Evolutionary conservation across 2,797 vertebrate genomes (phyloP).

Genomic region (Apodemus agrarius): DNA sequence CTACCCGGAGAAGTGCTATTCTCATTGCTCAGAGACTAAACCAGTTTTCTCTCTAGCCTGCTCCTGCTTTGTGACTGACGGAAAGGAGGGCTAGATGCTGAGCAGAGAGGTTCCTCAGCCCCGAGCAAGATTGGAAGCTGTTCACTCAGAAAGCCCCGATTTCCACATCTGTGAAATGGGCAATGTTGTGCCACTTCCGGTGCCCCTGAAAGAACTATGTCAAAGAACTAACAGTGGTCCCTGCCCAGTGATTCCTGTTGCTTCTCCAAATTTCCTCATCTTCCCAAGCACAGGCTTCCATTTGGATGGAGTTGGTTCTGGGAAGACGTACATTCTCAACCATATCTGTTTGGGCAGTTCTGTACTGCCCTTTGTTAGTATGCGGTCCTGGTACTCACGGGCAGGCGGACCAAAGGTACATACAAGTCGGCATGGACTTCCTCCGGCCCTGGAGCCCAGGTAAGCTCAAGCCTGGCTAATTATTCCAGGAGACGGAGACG

Average conservation of each 20-base stretch:
- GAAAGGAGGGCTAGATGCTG: background rate
- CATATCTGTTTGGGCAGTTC: rapidly evolving
- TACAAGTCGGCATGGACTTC: no score
- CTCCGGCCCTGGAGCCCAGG: background rate
- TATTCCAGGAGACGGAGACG: background rate
- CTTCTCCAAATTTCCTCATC: rapidly evolving
- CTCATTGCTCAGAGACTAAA: conserved; percentile 61
- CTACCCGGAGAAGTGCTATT: conserved; percentile 34
- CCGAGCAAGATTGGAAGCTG: background rate
- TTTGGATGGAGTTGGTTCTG: background rate
- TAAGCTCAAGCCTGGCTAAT: rapidly evolving
- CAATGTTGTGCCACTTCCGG: rapidly evolving
- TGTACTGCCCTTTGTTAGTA: background rate
- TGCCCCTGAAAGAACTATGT: no score
- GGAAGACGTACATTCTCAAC: background rate
- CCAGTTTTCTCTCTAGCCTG: conserved; percentile 66
- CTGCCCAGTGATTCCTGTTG: no score
- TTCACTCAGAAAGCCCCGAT: background rate
- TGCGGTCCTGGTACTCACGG: background rate
- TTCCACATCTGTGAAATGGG: background rate
- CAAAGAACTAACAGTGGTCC: background rate
- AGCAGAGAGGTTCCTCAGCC: background rate
- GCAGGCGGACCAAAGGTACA: background rate
- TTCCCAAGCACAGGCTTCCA: background rate
- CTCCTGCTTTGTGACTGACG: conserved; percentile 45